Base-by-base conservation (phyloP, 2,888 invertebrate genomes). In the Tachina grossa region DNA sequence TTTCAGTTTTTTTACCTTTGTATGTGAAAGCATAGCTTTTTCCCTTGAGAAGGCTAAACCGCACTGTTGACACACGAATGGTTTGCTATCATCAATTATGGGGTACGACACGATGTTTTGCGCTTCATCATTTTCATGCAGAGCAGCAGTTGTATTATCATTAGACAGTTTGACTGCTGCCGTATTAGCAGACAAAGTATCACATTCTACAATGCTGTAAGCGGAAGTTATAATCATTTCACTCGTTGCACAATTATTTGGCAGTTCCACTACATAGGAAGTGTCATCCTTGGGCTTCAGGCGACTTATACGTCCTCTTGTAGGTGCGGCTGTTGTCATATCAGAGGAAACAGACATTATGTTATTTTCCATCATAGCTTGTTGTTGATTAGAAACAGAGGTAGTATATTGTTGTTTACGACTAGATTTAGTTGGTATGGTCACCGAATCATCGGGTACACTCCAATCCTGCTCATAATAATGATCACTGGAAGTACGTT, bases 41-140 rank as follows among this genome's bases (percentile, higher is more conserved):
- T 97, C 96, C 71, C 97, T 93, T 0, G 97, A 97, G 92, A 97
- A 96, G 8, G 96, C 96, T 77, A 97, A 94, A 0, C 94, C 96
- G 89, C 96, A 96, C 87, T 95, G 94, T 88, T 95, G 95, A 88
- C 97, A 97, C 0, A 97, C 97, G 89, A 97, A 97, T 0, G 97
- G 97, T 83, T 96, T 95, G 53, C 95, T 93, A 0, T 96, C 95
- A 92, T 96, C 96, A 0, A 94, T 94, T 14, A 95, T 92, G 0
- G 95, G 95, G 92, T 94, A 95, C 13, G 89, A 89, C 43, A 78
- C 14, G 1, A 87, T 61, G 10, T 68, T 75, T 68, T 74, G 63
- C 22, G 57, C 51, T 55, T 57, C 53, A 10, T 65, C 16, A 14
- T 61, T 55, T 59, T 22, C 57, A 39, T 78, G 63, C 2, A 69